These are phyloP conservation scores for Drosophila incognita DNA, from an alignment of 2,888 invertebrate genomes.

Conservation along the genomic window DNA sequence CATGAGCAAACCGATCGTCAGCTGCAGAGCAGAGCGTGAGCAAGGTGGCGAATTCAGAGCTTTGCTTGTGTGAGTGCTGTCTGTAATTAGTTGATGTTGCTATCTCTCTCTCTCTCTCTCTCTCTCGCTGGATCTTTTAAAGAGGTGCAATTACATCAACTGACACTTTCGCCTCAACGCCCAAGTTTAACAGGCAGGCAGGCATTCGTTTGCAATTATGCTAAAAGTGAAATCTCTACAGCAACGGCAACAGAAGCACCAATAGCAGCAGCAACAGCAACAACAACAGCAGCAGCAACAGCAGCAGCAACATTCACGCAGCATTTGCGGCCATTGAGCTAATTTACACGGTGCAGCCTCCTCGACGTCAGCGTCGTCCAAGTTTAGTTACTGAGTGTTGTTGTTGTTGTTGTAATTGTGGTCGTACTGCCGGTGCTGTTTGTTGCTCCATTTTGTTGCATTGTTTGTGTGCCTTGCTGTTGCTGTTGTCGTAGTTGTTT, in stretches of 20 bases:
- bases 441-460: slow-evolving; percentile 47
- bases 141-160: slow-evolving; percentile 52
- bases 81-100: slow-evolving; percentile 33
- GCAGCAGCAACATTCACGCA: slow-evolving; percentile 35
- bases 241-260: not conserved
- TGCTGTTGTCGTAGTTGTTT: slow-evolving; percentile 51
- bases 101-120: slow-evolving; percentile 21
- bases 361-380: slow-evolving; percentile 32
- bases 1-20: slow-evolving; percentile 28
- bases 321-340: slow-evolving; percentile 58
- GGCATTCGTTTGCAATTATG: slow-evolving; percentile 43
- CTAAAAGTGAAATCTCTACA: slow-evolving; percentile 65
- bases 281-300: slow-evolving; percentile 5
- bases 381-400: slow-evolving; percentile 33
- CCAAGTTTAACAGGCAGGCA: slow-evolving; percentile 30
- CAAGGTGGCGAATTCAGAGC: slow-evolving; percentile 27
- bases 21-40: slow-evolving; percentile 7
- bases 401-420: slow-evolving; percentile 39
- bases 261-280: not conserved
- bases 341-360: slow-evolving; percentile 52
- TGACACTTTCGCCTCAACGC: slow-evolving; percentile 58
- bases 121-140: slow-evolving; percentile 29
- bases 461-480: slow-evolving; percentile 39
- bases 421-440: slow-evolving; percentile 28
- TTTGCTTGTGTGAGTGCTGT: slow-evolving; percentile 10